phyloP scores from a whole-genome alignment of 2,797 vertebrate species.

The Arnoldichthys spilopterus region DNA sequence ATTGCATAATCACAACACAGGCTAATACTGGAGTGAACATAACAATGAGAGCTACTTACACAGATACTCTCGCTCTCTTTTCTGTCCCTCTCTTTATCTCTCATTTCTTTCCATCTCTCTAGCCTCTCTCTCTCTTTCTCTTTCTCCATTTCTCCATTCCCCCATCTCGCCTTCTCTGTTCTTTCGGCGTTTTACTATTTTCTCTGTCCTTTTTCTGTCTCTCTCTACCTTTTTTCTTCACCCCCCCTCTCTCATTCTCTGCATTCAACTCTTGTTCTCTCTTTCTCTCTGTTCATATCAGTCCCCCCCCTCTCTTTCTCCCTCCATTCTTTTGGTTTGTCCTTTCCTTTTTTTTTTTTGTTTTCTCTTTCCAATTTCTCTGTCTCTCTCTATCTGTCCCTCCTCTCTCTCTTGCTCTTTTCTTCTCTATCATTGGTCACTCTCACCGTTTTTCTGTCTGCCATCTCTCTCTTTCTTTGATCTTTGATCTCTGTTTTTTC shows the following conservation, averaged over 20 bases:
- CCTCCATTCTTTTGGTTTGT: not conserved
- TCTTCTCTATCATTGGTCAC: not conserved
- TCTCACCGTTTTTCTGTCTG: not conserved
- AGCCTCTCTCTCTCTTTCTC: not conserved
- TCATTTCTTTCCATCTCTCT: not conserved
- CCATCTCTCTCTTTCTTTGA: not conserved
- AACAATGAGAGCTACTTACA: not conserved
- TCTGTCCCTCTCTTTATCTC: not conserved
- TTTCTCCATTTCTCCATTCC: not conserved
- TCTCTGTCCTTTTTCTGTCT: not conserved
- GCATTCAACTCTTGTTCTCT: not conserved
- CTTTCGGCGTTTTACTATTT: not conserved
- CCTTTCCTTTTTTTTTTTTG: not conserved
- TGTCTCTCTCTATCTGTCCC: no score
- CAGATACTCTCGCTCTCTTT: not conserved
- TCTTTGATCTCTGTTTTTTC: not conserved
- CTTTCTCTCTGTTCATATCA: no score
- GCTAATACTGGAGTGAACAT: not conserved
- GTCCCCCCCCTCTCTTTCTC: no score
- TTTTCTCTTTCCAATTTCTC: no score
- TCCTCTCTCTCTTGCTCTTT: not conserved
- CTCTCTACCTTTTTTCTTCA: not conserved
- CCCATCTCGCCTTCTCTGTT: not conserved
- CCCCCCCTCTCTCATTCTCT: not conserved
- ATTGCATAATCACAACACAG: conserved; percentile 4